These are phyloP conservation scores for Platerodrilus igneus DNA, from an alignment of 2,888 invertebrate genomes.

Conservation along the genomic window DNA sequence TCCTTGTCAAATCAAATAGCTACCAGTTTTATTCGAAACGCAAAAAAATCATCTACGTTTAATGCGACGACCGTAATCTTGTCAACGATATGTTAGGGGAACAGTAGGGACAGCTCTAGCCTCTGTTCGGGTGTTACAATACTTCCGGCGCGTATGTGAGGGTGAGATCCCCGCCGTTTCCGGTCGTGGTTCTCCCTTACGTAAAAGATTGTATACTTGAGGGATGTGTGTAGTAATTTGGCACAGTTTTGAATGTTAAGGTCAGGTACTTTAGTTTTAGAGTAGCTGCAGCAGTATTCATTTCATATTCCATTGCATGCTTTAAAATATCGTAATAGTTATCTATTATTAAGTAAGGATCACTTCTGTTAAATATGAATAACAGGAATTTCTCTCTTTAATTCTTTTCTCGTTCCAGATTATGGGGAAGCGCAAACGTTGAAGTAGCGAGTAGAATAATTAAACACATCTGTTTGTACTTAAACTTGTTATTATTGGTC, in stretches of 20 bases:
- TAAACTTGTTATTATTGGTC: too few relatives aligned
- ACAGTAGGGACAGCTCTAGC: constrained; percentile 33
- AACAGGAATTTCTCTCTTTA: background rate
- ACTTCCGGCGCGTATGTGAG: constrained; percentile 45
- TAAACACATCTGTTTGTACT: too few relatives aligned
- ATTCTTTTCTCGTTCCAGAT: background rate
- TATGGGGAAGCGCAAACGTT: background rate
- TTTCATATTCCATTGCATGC: background rate
- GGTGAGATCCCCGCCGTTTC: constrained; percentile 45
- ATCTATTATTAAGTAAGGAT: background rate
- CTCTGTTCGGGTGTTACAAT: constrained; percentile 38
- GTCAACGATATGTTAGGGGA: too few relatives aligned
- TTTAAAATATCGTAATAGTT: background rate
- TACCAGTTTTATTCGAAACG: too few relatives aligned
- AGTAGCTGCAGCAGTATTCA: background rate
- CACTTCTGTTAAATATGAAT: background rate
- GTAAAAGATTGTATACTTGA: constrained; percentile 12
- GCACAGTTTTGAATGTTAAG: constrained; percentile 17
- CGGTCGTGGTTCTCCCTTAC: constrained; percentile 37
- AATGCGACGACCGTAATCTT: too few relatives aligned
- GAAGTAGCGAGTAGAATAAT: too few relatives aligned
- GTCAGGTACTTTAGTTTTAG: constrained; percentile 9
- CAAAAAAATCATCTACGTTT: too few relatives aligned
- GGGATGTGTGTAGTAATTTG: constrained; percentile 11
- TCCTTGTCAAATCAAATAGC: too few relatives aligned